Conservation (phyloP, 2,113 vertebrate genomes). For the Labeo rohita region DNA sequence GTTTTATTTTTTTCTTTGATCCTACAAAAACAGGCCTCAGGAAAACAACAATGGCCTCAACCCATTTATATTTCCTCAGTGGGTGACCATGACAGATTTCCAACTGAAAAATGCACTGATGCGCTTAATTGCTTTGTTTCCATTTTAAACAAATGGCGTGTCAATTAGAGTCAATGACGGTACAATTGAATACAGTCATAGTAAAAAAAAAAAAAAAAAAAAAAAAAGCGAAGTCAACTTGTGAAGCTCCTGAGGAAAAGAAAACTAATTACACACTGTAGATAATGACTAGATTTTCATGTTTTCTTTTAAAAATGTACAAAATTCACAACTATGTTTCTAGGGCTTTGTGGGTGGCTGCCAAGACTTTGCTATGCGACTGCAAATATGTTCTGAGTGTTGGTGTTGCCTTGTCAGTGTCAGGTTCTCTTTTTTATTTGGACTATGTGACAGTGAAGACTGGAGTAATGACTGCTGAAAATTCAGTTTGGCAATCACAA, state of each 20-base stretch:
- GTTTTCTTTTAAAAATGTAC: background rate
- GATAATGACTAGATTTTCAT: background rate
- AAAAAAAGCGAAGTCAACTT: background rate
- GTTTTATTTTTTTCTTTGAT: background rate
- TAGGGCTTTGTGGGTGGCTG: background rate
- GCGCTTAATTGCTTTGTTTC: conserved; percentile 3
- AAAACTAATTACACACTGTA: background rate
- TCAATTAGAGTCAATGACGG: background rate
- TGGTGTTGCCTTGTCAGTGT: background rate
- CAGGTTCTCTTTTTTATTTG: background rate
- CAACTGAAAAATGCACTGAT: conserved; percentile 19
- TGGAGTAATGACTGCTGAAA: background rate
- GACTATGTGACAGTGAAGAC: background rate
- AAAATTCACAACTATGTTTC: background rate
- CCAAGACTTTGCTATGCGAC: background rate
- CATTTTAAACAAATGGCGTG: conserved; percentile 4
- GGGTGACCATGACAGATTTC: conserved; percentile 20
- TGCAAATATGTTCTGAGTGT: background rate
- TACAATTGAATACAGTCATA: background rate
- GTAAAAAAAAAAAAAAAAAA: background rate
- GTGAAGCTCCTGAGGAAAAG: background rate
- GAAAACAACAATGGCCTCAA: conserved; percentile 36
- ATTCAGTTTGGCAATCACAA: background rate
- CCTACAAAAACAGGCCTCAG: background rate
- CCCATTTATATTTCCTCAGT: conserved; percentile 30